Evolutionary conservation across 2,113 vertebrate genomes (phyloP), one percentile per base, ranked within the genome.

Genomic region (Syrrhaptes paradoxus): DNA sequence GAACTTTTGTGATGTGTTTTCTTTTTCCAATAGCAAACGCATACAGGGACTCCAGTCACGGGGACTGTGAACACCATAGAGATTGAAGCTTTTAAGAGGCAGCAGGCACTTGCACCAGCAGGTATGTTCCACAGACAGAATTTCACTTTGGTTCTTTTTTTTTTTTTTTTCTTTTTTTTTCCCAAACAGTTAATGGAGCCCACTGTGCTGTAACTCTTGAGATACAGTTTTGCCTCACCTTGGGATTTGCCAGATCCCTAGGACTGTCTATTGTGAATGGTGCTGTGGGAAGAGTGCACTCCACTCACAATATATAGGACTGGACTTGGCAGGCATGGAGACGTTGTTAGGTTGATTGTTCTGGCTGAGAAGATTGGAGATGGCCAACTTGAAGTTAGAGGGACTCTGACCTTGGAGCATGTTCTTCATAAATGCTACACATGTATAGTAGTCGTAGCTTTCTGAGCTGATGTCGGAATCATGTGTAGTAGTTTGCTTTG

Each of bases 21-120:
- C 87, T 94, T 97, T 91, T 91, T 97, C 57, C 92, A 95, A 98
- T 98, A 98, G 93, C 98, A 99, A 98, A 98, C 97, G 74, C 98
- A 99, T 65, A 97, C 98, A 91, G 99, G 98, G 87, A 96, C 97
- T 92, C 95, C 97, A 51, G 98, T 95, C 78, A 96, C 98, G 21
- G 98, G 97, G 67, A 96, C 99, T 34, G 92, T 98, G 89, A 98
- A 98, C 96, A 88, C 98, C 59, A 97, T 98, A 85, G 99, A 99
- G 95, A 98, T 99, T 73, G 99, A 99, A 97, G 98, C 98, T 78
- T 99, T 99, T 98, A 99, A 99, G 97, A 98, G 99, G 70, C 99
- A 99, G 92, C 99, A 99, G 97, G 98, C 98, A 31, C 98, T 99
- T 96, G 97, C 98, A 52, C 98, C 99, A 87, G 96, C 99, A 99